These are phyloP conservation scores for Neolamprologus falcicula DNA, from an alignment of 2,113 vertebrate genomes.

Conservation along the genomic window DNA sequence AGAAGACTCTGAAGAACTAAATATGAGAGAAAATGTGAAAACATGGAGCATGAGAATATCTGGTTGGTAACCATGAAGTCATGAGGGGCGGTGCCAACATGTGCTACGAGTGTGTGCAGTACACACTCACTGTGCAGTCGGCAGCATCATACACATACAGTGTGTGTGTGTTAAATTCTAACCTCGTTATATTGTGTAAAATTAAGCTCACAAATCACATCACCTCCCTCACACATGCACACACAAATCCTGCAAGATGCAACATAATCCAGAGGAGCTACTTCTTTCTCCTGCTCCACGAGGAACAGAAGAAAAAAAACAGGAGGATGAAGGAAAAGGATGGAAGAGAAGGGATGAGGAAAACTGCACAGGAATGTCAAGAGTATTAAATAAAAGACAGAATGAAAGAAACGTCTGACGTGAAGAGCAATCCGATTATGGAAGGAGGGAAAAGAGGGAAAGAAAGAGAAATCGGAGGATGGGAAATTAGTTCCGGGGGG, in stretches of 20 bases:
- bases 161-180: neutral
- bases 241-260: neutral
- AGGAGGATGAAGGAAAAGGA: neutral
- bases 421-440: neutral
- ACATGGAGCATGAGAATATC: neutral
- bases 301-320: neutral
- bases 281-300: neutral
- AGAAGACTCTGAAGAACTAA: neutral
- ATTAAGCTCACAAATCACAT: conserved; percentile 9
- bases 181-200: neutral
- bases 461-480: neutral
- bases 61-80: neutral
- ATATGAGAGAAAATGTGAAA: neutral
- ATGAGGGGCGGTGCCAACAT: neutral
- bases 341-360: neutral
- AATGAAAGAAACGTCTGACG: neutral
- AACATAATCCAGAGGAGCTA: neutral
- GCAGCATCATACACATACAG: neutral
- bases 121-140: neutral
- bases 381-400: neutral
- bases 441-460: neutral
- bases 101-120: neutral
- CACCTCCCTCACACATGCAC: neutral
- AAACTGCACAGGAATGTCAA: neutral
- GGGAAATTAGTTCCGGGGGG: neutral